Evolutionary conservation across 2,113 vertebrate genomes (phyloP).

Genomic region (Neopipo cinnamomea): DNA sequence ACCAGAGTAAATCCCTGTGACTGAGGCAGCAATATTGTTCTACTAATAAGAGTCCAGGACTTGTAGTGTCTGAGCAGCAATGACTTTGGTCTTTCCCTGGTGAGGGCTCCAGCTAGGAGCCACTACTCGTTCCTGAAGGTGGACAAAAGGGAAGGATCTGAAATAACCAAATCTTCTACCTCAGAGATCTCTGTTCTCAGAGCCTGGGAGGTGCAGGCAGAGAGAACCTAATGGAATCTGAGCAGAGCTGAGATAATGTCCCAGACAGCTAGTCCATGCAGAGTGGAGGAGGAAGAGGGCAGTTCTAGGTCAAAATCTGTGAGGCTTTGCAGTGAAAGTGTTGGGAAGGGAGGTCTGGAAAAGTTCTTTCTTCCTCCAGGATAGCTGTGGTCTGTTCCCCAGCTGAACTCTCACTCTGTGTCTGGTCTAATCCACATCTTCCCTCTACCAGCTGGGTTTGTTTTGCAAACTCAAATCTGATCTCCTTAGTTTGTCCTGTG

Average conservation of each 20-base stretch:
- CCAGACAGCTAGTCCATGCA: neutral
- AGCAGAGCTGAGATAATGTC: conserved; percentile 45
- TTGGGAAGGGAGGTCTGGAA: neutral
- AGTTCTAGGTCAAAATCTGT: conserved; percentile 11
- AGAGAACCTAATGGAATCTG: neutral
- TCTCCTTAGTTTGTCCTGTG: neutral
- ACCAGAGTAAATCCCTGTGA: neutral
- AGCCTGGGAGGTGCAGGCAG: neutral
- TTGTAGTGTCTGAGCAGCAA: neutral
- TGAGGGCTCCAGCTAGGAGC: neutral
- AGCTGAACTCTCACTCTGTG: neutral
- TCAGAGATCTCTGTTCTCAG: neutral
- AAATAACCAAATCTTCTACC: neutral
- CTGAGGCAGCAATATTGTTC: neutral
- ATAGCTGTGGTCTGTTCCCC: conserved; percentile 34
- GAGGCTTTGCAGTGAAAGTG: neutral
- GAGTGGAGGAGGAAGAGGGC: conserved; percentile 11
- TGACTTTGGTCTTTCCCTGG: neutral
- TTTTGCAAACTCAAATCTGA: neutral
- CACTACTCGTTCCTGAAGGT: neutral
- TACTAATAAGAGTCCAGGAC: neutral
- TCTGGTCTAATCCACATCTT: neutral
- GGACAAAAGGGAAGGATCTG: neutral
- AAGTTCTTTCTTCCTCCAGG: conserved; percentile 18
- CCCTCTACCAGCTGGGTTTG: neutral